Conservation (phyloP, 92 coral and sea anemone species). For the Zoanthus gigantus region DNA sequence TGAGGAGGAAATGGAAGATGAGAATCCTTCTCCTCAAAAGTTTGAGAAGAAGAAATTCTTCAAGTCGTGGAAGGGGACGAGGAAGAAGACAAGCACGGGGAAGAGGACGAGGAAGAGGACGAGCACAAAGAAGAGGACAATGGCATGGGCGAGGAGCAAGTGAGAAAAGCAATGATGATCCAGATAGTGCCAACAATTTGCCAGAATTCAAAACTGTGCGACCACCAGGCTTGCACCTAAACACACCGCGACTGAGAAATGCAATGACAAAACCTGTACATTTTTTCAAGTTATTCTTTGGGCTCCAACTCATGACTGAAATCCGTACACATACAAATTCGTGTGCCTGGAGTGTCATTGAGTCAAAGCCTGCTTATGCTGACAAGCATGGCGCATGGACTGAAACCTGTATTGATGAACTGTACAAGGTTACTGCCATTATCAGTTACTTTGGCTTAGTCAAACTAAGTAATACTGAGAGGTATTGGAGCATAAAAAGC, state of each 20-base stretch:
- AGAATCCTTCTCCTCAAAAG: constrained; percentile 6
- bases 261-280: constrained; percentile 69
- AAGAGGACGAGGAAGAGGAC: constrained; percentile 20
- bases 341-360: constrained; percentile 62
- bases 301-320: constrained; percentile 57
- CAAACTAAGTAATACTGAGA: no score
- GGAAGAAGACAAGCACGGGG: neutral
- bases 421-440: constrained; percentile 62
- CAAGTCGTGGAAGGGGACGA: constrained; percentile 31
- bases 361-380: constrained; percentile 42
- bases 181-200: constrained; percentile 57
- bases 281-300: no score
- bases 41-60: neutral
- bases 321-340: constrained; percentile 67
- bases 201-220: constrained; percentile 71
- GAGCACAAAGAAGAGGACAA: neutral
- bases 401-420: constrained; percentile 66
- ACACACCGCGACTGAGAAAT: constrained; percentile 41
- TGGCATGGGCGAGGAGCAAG: neutral
- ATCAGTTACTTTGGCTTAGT: no score
- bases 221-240: constrained; percentile 68
- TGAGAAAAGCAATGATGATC: constrained; percentile 61
- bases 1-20: constrained; percentile 9
- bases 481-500: no score
- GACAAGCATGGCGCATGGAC: constrained; percentile 67